Evolutionary conservation across 2,797 vertebrate species (phyloP), one percentile per base, ranked within the genome.

Genomic region (Eupleurogrammus muticus): DNA sequence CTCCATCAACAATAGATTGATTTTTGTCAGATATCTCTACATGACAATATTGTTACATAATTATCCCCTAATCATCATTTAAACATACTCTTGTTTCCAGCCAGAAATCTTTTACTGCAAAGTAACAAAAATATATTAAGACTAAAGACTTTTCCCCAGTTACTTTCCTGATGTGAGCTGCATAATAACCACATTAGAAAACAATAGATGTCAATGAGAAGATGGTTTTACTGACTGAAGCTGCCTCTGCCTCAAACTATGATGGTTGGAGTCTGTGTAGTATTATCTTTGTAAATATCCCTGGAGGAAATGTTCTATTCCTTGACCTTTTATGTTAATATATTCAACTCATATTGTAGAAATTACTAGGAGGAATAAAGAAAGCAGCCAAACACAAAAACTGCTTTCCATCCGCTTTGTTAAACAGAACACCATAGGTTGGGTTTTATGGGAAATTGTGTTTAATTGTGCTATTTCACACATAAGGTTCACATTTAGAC

Each of bases 281-380:
- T 65, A 42, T 70, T 63, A 44, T 59, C 32, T 14, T 17, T 28
- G 46, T 23, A 42, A 66, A 73, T 23, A 35, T 67, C 48, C 50
- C 55, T 64, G 67, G 10, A 11, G 46, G 53, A 59, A 46, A 28
- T 0, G 8, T n/a, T 62, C 52, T 55, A 65, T 75, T 69, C 60
- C 63, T 72, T 55, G 69, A 16, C 20, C 47, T 72, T 73, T 73
- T 76, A 68, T 71, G 36, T 9, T 0, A 20, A 35, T n/a, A 50
- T n/a, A 51, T 48, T 75, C 46, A 64, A n/a, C 49, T 17, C 47
- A 52, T 66, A 52, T 55, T 70, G 16, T 64, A 73, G 73, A 49
- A 66, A 63, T 79, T 59, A 16, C 28, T 58, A 32, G 60, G 57
- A 16, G 42, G 46, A 70, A 70, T 32, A 65, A 58, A 40, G 48